A percentile compares a stretch with the other conserved stretches of the same genome.
phyloP scores from a whole-genome alignment of 2,797 vertebrate genomes.

The Poeciliopsis turneri region DNA sequence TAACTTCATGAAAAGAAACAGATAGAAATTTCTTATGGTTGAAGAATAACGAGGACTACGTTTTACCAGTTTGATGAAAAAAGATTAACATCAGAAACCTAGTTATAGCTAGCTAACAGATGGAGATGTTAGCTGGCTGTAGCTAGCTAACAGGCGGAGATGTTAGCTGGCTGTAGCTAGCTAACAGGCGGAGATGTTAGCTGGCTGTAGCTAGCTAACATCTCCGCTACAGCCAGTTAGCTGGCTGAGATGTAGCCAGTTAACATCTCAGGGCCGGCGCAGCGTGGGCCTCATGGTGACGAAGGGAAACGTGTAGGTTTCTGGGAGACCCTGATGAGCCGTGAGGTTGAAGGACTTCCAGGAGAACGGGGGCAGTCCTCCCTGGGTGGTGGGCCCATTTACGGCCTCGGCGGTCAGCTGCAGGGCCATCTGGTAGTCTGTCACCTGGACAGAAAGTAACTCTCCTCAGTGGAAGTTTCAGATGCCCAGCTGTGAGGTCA shows the following conservation, averaged over 20 bases:
- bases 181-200: not conserved
- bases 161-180: too few relatives aligned
- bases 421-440: conserved; percentile 85
- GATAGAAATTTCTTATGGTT: not conserved
- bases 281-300: conserved; percentile 82
- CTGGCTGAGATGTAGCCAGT: too few relatives aligned
- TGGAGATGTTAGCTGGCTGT: not conserved
- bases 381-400: conserved; percentile 87
- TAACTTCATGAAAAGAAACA: not conserved
- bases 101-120: not conserved
- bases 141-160: not conserved
- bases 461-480: too few relatives aligned
- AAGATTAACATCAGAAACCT: not conserved
- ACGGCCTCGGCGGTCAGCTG: conserved; percentile 83
- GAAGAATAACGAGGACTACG: not conserved
- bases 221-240: too few relatives aligned
- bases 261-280: conserved; percentile 46
- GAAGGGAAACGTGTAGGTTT: conserved; percentile 85
- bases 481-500: not conserved
- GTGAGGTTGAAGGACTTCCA: conserved; percentile 87
- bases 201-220: too few relatives aligned
- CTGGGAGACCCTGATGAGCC: conserved; percentile 83
- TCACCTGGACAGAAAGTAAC: conserved; percentile 76
- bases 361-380: conserved; percentile 83
- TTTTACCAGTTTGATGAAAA: not conserved